Evolutionary conservation across 2,797 vertebrate genomes (phyloP), one percentile per base, ranked within the genome.

Genomic region (Clarias platycephalus): DNA sequence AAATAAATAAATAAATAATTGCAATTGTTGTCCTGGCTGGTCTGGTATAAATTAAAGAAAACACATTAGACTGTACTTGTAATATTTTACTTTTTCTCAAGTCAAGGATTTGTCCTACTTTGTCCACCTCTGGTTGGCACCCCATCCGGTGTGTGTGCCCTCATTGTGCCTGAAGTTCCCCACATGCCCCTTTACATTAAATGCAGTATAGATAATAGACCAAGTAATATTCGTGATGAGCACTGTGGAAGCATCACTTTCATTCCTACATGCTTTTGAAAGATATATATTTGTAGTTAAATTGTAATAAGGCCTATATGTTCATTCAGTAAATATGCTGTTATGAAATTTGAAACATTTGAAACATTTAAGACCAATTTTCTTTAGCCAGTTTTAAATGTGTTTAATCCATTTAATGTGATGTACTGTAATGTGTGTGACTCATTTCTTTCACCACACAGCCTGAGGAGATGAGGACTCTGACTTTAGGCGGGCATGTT

Each of bases 401-500:
- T 53, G 74, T 76, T 34, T 58, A 57, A 57, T 76, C 26, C 28
- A 2, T 31, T 76, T 16, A 16, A 18, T 72, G 22, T 70, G 37
- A 8, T 55, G n/a, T 75, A 12, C 10, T 57, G 18, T 75, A 22
- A 31, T 57, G 18, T 40, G 53, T 78, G 16, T 15, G 3, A n/a
- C 5, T 44, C 58, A 3, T 67, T 24, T 57, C 18, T 84, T 10
- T 31, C 49, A 10, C 80, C 1, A 44, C 37, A 80, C 92, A 99
- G 97, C 95, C 93, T 85, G 95, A 96, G 90, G 97, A 97, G 86
- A 96, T 96, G 68, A 95, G 98, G 89, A 96, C 78, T 88, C 92
- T 99, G 72, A 94, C 95, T 84, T 95, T 99, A 34, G 93, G 95
- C 0, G 97, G 97, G 88, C 97, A 98, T 88, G 97, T 99, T 10